Evolutionary conservation across 2,113 vertebrate species (phyloP).

Genomic region (Nannospalax galili): DNA sequence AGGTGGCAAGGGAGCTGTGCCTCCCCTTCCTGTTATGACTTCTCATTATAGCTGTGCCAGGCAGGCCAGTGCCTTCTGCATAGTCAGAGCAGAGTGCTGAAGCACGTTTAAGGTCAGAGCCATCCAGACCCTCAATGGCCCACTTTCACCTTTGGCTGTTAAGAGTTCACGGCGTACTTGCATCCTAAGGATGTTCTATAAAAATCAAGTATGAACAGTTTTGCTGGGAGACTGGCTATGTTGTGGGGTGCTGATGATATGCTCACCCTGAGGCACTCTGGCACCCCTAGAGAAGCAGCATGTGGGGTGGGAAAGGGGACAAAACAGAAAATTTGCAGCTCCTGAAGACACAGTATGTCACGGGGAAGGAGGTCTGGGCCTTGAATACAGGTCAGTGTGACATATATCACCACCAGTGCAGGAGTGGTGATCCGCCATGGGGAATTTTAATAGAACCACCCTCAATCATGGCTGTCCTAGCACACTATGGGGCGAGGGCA

Average conservation of each 20-base stretch:
- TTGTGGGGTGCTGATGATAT: not conserved
- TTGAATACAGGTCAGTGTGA: not conserved
- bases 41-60: fast-evolving
- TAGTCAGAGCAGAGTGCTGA: not conserved
- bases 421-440: not conserved
- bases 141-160: not conserved
- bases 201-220: not conserved
- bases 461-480: not conserved
- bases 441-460: not conserved
- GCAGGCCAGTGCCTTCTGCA: not conserved
- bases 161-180: not conserved
- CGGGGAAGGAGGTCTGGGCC: not conserved
- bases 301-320: not conserved
- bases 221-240: not conserved
- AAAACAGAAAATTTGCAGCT: not conserved
- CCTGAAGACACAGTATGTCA: not conserved
- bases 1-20: not conserved
- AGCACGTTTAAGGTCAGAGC: not conserved
- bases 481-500: not conserved
- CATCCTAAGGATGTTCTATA: not conserved
- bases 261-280: not conserved
- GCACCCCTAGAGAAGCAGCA: not conserved
- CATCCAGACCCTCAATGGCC: not conserved
- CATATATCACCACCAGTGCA: no score
- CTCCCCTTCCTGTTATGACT: fast-evolving